Conservation (phyloP, 2,113 vertebrate species). For the Cryptomyrus ogoouensis region DNA sequence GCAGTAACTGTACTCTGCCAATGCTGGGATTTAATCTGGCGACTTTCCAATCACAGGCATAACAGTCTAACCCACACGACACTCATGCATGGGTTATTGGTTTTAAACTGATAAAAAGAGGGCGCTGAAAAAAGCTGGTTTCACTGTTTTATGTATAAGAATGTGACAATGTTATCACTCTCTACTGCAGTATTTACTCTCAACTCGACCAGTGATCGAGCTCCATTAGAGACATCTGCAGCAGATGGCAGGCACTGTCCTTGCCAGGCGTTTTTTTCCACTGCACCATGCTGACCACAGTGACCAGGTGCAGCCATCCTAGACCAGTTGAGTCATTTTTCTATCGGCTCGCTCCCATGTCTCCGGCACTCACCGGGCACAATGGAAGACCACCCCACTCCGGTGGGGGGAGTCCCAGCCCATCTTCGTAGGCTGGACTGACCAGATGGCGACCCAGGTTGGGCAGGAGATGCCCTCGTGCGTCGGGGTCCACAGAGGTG, state of each 20-base stretch:
- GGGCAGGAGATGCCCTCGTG: conserved; percentile 18
- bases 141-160: neutral
- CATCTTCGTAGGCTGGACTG: neutral
- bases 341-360: neutral
- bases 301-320: conserved; percentile 14
- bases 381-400: neutral
- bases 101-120: neutral
- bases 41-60: neutral
- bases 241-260: neutral
- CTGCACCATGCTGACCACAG: neutral
- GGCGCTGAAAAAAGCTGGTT: neutral
- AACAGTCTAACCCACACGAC: neutral
- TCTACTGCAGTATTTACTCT: neutral
- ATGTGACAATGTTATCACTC: neutral
- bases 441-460: conserved; percentile 22
- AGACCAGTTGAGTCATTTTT: neutral
- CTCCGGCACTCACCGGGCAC: neutral
- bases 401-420: neutral
- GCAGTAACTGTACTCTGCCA: neutral
- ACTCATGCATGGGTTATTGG: neutral
- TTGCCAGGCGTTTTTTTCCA: neutral
- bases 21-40: neutral
- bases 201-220: neutral
- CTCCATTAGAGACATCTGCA: neutral
- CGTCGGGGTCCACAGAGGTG: conserved; percentile 19